Base-by-base conservation (phyloP, 2,888 invertebrate species). In the Cyaniris semiargus region DNA sequence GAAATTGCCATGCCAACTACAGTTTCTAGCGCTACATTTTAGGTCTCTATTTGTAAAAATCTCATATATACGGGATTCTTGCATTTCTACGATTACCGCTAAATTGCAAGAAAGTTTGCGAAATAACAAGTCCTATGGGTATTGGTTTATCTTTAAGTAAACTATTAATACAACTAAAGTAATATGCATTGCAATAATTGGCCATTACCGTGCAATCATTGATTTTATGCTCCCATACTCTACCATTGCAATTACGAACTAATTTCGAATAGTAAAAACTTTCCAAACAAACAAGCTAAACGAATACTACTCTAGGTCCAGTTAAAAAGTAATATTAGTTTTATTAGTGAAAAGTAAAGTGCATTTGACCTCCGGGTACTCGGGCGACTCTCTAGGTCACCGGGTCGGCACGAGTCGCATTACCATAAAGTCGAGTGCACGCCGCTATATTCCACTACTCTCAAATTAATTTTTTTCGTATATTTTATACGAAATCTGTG, bases 401-500 rank as follows among this genome's bases (percentile, higher is more conserved):
- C 27, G 66, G 66, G 66, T 66, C 27, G 66, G 13, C 66, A 21
- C 66, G 66, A 66, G 66, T 27, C 66, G 27, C 66, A 66, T 66
- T 66, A 66, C 4, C 27, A 66, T 66, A 27, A 66, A 66, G 66
- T 66, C 66, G 66, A 66, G 66, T 66, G 66, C 66, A 66, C 66
- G 31, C 66, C 15, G 27, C 66, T 5, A 66, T 5, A 66, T 66
- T 66, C 53, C 18, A 5, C 18, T 53, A 53, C 53, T 66, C 13
- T 60, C 27, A 66, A 66, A 66, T 66, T 66, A 66, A 6, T 66
- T 66, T 60, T 66, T 66, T 66, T 66, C 5, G 66, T 66, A 66
- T 66, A 66, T 66, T 66, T 66, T 66, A 31, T 18, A 66, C 66
- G 66, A 66, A 66, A 66, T 66, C 66, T 66, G 66, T 66, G 66